These are phyloP conservation scores for Bilobella aurantiaca DNA, from an alignment of 1,140 invertebrate species.

Conservation along the genomic window DNA sequence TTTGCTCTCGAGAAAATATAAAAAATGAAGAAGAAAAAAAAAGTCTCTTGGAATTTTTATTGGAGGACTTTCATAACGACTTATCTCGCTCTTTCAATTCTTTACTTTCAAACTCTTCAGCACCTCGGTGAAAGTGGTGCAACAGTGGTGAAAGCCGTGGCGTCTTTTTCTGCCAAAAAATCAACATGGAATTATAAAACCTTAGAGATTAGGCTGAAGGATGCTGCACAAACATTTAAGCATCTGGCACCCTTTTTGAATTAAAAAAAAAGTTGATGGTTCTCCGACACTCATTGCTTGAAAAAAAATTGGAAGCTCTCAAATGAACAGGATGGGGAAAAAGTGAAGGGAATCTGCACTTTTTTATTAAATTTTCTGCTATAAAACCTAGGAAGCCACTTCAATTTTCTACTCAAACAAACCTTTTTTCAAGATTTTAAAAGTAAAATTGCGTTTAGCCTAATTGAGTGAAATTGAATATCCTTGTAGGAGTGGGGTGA, in stretches of 20 bases:
- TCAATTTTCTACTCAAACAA: background rate
- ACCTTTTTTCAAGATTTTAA: background rate
- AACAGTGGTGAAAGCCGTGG: background rate
- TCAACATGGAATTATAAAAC: too few species aligned
- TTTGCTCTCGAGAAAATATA: background rate
- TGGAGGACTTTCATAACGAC: conserved; percentile 35
- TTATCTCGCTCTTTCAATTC: conserved; percentile 11
- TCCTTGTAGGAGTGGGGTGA: background rate
- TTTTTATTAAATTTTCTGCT: background rate
- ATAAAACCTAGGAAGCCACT: too few species aligned
- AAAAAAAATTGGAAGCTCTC: background rate
- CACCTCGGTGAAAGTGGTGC: background rate
- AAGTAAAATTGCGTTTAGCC: background rate
- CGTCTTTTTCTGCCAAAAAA: too few species aligned
- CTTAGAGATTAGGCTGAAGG: background rate
- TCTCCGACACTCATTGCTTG: background rate
- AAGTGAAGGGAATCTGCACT: too few species aligned
- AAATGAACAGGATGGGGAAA: background rate
- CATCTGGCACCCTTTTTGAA: conserved; percentile 11
- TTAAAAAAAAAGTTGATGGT: background rate
- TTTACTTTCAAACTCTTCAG: background rate
- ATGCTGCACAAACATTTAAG: background rate
- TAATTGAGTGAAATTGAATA: background rate
- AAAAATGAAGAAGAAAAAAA: background rate
- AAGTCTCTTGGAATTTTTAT: conserved; percentile 33